Evolutionary conservation across 92 coral and sea anemone species (phyloP), one percentile per base, ranked within the genome.

Genomic region (Bergia puertoricense): DNA sequence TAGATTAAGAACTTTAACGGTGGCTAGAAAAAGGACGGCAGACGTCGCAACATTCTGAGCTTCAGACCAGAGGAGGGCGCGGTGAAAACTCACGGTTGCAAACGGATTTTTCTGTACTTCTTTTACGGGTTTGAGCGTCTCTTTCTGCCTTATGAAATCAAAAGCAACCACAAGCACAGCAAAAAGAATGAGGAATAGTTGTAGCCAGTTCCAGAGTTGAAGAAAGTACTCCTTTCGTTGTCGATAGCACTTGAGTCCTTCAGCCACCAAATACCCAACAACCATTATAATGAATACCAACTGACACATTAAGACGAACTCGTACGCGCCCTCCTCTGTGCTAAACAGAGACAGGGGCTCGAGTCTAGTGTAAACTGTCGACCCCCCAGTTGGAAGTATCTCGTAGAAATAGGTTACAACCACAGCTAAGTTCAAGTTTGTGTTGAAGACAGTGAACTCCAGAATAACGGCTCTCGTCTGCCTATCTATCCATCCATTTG

Each of bases 401-500:
- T 90, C 92, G 85, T 90, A 90, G 72, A 90, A 76, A 54, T 74
- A 90, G 22, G 67, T 86, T 18, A 51, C 79, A n/a, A 76, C 73
- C 54, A 83, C 85, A 23, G 87, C 40, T 18, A 90, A 68, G 39
- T 90, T 86, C 56, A 89, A 81, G 66, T 90, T 90, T 42, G 85
- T 85, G 67, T 90, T 90, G 56, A 86, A 90, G 10, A 82, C 82
- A 4, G 90, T 85, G 10, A 86, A 81, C 83, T 90, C 85, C 23
- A 90, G 48, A 7, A 90, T 65, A 11, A 90, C 88, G 6, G 85
- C 92, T 30, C 90, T 82, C 10, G 92, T 86, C 43, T 87, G 86
- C 8, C 92, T 86, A 80, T 90, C 92, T 69, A 90, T 56, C 92
- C 92, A 90, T 2, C 59, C 74, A 48, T 90, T 90, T 16, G 20